Evolutionary conservation across 2,888 invertebrate species (phyloP), one percentile per base, ranked within the genome.

Genomic region (Xestia sexstrigata): DNA sequence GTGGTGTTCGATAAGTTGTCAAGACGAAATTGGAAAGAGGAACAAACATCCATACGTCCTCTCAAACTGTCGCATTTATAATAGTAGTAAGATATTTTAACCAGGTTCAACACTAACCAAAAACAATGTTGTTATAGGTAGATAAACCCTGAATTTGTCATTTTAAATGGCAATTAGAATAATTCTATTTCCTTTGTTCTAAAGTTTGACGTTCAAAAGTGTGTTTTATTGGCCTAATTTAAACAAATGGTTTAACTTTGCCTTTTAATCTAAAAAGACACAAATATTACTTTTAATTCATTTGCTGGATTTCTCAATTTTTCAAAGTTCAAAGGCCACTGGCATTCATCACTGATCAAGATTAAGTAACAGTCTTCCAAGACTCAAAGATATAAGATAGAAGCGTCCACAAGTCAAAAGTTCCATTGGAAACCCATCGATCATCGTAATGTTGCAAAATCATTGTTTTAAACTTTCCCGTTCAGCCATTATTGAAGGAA

Each of bases 401-500:
- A 60, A 66, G 63, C 67, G 65, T 69, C n/a, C n/a, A 58, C 55
- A 77, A 71, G 75, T 80, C 74, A 78, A 75, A 87, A 87, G 80
- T 87, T 88, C 45, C 69, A 78, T 87, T 77, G 84, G 78, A 80
- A 75, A 52, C 73, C 81, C 86, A 92, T 93, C 92, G 86, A 92
- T 93, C 93, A 90, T 82, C 66, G 68, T 76, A 89, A 88, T 90
- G 74, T 89, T 90, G 92, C 90, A 81, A 90, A 80, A 85, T 92
- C 93, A 93, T 92, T 90, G 89, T 91, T 91, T 88, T 83, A 91
- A 92, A 93, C 88, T 92, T 90, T 62, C 68, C 70, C 70, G 75
- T 84, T 88, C 76, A 74, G 52, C 72, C 78, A 84, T 84, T 87
- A 86, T 87, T 85, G 67, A 60, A 66, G 49, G 58, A 82, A 84